A percentile compares a stretch with the other conserved stretches of the same genome.
phyloP scores from a whole-genome alignment of 2,113 vertebrate species.

The Bubo blakistoni region DNA sequence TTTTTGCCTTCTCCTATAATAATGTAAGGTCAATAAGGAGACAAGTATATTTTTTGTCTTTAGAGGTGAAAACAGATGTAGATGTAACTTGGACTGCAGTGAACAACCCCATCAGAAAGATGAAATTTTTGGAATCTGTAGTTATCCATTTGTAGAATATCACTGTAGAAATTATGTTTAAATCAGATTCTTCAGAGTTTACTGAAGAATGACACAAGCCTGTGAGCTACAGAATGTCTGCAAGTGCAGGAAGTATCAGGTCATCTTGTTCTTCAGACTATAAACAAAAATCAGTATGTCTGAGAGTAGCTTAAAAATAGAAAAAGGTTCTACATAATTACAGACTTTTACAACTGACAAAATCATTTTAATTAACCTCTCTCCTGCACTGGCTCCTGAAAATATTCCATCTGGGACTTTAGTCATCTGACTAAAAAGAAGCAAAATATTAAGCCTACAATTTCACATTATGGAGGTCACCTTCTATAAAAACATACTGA shows the following conservation, averaged over 20 bases:
- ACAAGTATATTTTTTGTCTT: not conserved
- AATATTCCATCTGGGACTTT: slow-evolving; percentile 1
- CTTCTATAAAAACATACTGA: not conserved
- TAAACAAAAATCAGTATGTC: slow-evolving; percentile 35
- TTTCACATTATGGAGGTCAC: not conserved
- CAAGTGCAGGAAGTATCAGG: slow-evolving; percentile 14
- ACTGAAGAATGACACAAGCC: not conserved
- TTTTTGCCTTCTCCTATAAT: not conserved
- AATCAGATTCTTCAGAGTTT: not conserved
- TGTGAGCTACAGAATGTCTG: not conserved
- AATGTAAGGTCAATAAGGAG: not conserved
- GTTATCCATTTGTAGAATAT: not conserved
- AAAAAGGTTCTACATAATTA: not conserved
- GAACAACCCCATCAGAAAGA: not conserved
- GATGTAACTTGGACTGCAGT: not conserved
- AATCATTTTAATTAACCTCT: slow-evolving; percentile 49
- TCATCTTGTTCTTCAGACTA: slow-evolving; percentile 45
- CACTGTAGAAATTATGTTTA: not conserved
- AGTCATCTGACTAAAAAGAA: not conserved
- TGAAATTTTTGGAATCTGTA: not conserved
- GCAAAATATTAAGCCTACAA: slow-evolving; percentile 9
- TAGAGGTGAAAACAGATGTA: not conserved
- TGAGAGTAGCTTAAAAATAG: slow-evolving; percentile 29
- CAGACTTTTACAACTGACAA: slow-evolving; percentile 32
- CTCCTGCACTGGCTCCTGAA: not conserved